Evolutionary conservation across 2,888 invertebrate genomes (phyloP).

Genomic region (Chrysina gloriosa): DNA sequence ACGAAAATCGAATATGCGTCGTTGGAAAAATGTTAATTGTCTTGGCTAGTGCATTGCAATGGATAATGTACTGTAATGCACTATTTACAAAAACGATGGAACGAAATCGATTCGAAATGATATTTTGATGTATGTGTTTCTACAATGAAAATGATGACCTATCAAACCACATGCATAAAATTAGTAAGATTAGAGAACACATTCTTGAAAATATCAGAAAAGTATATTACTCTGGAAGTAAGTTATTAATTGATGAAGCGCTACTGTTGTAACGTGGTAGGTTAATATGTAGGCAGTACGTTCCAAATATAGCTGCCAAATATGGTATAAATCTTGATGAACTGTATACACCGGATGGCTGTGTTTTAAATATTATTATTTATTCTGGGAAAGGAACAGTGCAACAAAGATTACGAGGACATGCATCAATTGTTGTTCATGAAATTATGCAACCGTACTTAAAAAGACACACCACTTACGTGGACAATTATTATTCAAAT

Average conservation of each 20-base stretch:
- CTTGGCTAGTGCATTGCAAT: constrained; percentile 21
- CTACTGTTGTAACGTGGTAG: constrained; percentile 10
- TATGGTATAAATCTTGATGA: constrained; percentile 16
- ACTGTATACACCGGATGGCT: constrained; percentile 11
- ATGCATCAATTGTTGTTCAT: background rate
- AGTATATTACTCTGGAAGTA: constrained; percentile 4
- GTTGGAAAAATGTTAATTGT: no score
- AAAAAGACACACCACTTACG: constrained; percentile 26
- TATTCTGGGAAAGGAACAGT: constrained; percentile 8
- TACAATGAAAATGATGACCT: constrained; percentile 28
- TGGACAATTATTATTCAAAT: constrained; percentile 37
- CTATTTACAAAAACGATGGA: constrained; percentile 21
- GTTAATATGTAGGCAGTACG: constrained; percentile 9
- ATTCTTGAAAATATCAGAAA: background rate
- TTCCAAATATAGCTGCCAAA: constrained; percentile 1
- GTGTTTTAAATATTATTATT: background rate
- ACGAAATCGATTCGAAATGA: background rate
- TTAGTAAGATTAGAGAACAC: constrained; percentile 8
- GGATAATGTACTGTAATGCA: constrained; percentile 14
- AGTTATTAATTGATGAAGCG: constrained; percentile 7
- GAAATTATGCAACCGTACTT: constrained; percentile 14
- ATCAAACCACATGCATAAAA: constrained; percentile 25
- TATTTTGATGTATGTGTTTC: constrained; percentile 23
- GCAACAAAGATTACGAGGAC: background rate
- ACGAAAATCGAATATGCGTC: no score